A percentile compares a stretch with the other conserved stretches of the same genome.
Conservation (phyloP, 2,797 vertebrate species). For the Characodon lateralis region DNA sequence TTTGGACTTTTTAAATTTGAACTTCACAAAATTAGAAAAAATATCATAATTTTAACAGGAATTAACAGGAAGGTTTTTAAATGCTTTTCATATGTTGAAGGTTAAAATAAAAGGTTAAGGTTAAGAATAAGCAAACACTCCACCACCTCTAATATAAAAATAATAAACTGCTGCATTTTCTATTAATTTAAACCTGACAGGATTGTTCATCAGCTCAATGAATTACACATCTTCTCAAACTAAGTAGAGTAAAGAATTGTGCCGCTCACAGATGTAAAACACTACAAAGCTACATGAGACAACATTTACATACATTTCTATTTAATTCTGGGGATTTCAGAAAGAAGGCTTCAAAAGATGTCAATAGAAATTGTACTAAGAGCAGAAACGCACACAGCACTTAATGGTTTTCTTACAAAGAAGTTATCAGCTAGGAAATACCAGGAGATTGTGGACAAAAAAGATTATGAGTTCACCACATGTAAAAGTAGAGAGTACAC, state of each 20-base stretch:
- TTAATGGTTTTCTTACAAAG: background rate
- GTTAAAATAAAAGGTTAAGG: background rate
- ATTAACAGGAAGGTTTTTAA: background rate
- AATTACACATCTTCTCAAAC: no score
- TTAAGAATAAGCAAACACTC: background rate
- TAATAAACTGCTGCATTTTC: no score
- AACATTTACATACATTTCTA: background rate
- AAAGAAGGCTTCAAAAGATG: background rate
- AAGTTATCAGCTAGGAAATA: background rate
- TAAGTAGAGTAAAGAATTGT: no score
- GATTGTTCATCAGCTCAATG: no score
- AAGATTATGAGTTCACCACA: background rate
- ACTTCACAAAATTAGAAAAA: background rate
- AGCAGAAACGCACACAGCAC: background rate
- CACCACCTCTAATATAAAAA: background rate
- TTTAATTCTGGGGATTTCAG: background rate
- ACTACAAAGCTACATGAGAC: background rate
- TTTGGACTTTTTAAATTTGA: conserved; percentile 25
- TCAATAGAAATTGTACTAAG: background rate
- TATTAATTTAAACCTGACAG: no score
- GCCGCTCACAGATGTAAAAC: no score
- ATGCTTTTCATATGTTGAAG: background rate
- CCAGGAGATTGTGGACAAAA: background rate
- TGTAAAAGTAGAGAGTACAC: background rate
- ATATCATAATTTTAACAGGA: no score